Base-by-base conservation (phyloP, 2,888 invertebrate genomes). In the Polyploca ridens region DNA sequence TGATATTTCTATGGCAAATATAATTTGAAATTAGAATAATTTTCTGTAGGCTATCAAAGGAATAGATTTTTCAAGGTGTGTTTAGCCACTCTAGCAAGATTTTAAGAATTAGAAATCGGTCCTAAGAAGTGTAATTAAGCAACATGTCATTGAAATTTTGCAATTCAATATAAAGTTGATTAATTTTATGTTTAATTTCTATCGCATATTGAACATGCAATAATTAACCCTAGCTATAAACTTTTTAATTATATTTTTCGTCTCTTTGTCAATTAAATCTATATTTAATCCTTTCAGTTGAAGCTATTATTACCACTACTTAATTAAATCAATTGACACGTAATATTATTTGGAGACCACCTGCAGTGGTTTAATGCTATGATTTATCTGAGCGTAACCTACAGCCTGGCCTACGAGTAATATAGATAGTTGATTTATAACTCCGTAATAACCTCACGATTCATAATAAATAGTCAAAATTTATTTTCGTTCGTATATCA, bases 371-470 rank as follows among this genome's bases (percentile, higher is more conserved):
- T 19, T 54, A 54, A 54, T 54, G 19, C 54, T 19, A 14, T 54
- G 54, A 54, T 54, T 54, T 54, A 54, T 54, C 7, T 10, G 16
- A 19, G 16, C 19, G 54, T 54, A 54, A 54, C 19, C 54, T 19
- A 19, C 54, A 54, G 54, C 19, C 19, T 54, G 54, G 19, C 54
- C 54, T 54, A 54, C 3, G 19, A 54, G 61, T 61, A 19, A 41
- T 61, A 41, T 41, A 44, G 27, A 61, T 61, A 27, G 61, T 44
- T 61, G 61, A 61, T 61, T 61, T 61, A 61, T 61, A 41, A 19
- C 16, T 35, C 59, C 1, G 59, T 41, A 54, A 54, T 54, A 41
- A 61, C 61, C 61, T 61, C 41, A 44, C 61, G 41, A 61, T 27
- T 61, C 8, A 10, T 54, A 54, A 19, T 54, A 54, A 54, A 54